These are phyloP conservation scores for Gnatocerus cornutus DNA, from an alignment of 2,888 invertebrate species.

Conservation along the genomic window DNA sequence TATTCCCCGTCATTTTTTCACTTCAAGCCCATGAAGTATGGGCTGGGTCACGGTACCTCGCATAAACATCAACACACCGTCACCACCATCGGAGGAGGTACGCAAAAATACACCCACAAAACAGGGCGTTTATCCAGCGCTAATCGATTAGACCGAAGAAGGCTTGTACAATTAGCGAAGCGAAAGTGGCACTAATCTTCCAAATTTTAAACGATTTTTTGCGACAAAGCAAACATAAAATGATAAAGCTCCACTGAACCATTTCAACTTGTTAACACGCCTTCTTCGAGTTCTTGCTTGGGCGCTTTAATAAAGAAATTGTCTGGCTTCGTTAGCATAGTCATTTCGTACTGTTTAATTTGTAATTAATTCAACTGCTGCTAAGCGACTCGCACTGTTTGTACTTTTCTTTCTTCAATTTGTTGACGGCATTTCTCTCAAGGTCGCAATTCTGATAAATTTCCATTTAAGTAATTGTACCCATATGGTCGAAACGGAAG, in stretches of 20 bases:
- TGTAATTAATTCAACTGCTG: slow-evolving; percentile 16
- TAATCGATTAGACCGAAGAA: slow-evolving; percentile 27
- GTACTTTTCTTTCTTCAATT: background rate
- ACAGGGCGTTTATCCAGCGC: slow-evolving; percentile 9
- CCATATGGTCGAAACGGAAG: slow-evolving; percentile 29
- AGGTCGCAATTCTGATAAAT: slow-evolving; percentile 8
- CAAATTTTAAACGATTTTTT: slow-evolving; percentile 21
- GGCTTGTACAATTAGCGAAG: slow-evolving; percentile 17
- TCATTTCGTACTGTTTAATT: slow-evolving; percentile 23
- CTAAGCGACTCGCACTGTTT: background rate
- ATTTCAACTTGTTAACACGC: slow-evolving; percentile 16
- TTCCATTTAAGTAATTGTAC: slow-evolving; percentile 10
- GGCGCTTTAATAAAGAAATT: slow-evolving; percentile 35
- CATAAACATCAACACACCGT: slow-evolving; percentile 65
- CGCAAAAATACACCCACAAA: slow-evolving; percentile 34
- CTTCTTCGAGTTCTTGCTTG: slow-evolving; percentile 37
- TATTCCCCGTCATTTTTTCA: slow-evolving; percentile 95
- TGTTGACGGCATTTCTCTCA: background rate
- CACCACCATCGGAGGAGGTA: slow-evolving; percentile 67
- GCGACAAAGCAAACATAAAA: slow-evolving; percentile 10
- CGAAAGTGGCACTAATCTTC: slow-evolving; percentile 35
- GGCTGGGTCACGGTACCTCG: slow-evolving; percentile 63
- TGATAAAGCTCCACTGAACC: slow-evolving; percentile 15
- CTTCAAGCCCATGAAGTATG: slow-evolving; percentile 90
- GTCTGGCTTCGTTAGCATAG: slow-evolving; percentile 20